These are phyloP conservation scores for Catalaphyllia jardinei DNA, from an alignment of 64 coral and sea anemone species.

Conservation along the genomic window DNA sequence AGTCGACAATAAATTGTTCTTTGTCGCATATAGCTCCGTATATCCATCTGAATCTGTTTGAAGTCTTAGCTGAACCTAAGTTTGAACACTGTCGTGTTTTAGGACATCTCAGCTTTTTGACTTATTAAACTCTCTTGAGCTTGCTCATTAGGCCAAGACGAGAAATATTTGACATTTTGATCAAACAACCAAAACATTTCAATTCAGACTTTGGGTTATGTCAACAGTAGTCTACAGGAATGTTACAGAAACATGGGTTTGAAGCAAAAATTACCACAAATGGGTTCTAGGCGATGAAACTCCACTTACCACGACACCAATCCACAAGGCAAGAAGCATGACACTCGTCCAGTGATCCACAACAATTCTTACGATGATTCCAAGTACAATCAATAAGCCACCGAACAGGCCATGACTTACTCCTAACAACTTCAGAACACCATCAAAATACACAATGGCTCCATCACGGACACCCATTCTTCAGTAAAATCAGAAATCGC, in stretches of 20 bases:
- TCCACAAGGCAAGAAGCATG: slow-evolving; percentile 1
- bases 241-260: not conserved
- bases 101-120: too few species aligned
- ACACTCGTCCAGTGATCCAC: slow-evolving; percentile 19
- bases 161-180: too few species aligned
- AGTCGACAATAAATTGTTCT: too few species aligned
- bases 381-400: not conserved
- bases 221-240: not conserved
- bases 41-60: too few species aligned
- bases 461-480: slow-evolving; percentile 15
- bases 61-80: too few species aligned
- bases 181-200: too few species aligned
- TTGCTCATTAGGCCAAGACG: too few species aligned
- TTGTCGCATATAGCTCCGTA: too few species aligned
- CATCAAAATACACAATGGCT: slow-evolving; percentile 11
- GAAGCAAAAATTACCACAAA: not conserved
- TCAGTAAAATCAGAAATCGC: not conserved
- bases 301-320: not conserved
- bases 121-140: too few species aligned
- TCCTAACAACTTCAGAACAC: slow-evolving; percentile 16
- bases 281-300: not conserved
- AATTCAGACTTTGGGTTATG: too few species aligned
- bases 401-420: not conserved
- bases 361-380: not conserved
- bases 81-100: too few species aligned